phyloP scores from a whole-genome alignment of 1,140 invertebrate genomes.

The Drosophila saltans region DNA sequence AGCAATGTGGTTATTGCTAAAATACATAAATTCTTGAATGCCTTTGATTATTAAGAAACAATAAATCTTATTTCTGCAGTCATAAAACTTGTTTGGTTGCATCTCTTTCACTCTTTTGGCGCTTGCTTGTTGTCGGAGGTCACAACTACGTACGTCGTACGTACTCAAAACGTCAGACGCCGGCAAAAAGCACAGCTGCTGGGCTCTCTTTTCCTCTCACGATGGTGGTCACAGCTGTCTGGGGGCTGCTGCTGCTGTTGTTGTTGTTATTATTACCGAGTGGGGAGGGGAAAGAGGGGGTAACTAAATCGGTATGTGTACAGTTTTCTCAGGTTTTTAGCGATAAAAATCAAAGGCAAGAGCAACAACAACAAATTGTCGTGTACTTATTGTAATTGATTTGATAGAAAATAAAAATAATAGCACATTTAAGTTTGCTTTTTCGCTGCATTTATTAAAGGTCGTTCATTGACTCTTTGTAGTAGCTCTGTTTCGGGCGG shows the following conservation, averaged over 20 bases:
- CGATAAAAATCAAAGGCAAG: constrained; percentile 32
- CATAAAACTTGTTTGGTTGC: constrained; percentile 71
- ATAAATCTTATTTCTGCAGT: constrained; percentile 60
- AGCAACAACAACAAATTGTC: constrained; percentile 60
- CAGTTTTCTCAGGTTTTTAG: constrained; percentile 68
- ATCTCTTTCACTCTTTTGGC: constrained; percentile 8
- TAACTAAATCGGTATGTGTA: constrained; percentile 43
- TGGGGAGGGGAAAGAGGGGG: not conserved
- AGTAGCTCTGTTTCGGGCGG: constrained; percentile 6
- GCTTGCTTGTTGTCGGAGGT: constrained; percentile 72
- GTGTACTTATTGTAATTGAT: constrained; percentile 58
- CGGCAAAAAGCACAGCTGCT: constrained; percentile 61
- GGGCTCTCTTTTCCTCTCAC: constrained; percentile 12
- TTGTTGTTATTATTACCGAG: constrained; percentile 15
- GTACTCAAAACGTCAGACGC: constrained; percentile 42
- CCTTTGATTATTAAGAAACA: constrained; percentile 70
- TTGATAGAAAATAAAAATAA: constrained; percentile 33
- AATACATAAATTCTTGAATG: constrained; percentile 50
- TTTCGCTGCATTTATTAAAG: constrained; percentile 47
- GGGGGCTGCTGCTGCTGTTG: constrained; percentile 42
- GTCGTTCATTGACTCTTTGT: constrained; percentile 70
- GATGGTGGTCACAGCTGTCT: constrained; percentile 57
- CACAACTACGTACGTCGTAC: constrained; percentile 38
- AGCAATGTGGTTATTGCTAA: constrained; percentile 52
- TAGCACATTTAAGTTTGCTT: constrained; percentile 34